These are phyloP conservation scores for Paratilapia polleni DNA, from an alignment of 2,113 vertebrate species.

Conservation along the genomic window DNA sequence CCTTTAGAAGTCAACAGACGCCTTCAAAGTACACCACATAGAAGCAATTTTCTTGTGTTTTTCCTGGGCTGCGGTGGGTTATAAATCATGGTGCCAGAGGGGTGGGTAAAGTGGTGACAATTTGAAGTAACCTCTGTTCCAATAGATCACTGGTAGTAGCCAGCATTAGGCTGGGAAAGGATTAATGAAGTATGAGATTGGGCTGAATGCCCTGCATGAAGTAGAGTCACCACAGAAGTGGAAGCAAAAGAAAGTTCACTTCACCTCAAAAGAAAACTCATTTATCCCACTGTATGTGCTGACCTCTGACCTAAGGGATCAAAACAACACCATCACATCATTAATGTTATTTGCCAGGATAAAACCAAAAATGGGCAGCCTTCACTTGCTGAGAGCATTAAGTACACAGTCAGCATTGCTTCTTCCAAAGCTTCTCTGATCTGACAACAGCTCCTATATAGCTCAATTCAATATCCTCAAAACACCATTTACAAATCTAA, in stretches of 20 bases:
- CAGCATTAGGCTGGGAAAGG: conserved; percentile 61
- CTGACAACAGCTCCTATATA: background rate
- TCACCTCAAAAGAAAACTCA: conserved; percentile 24
- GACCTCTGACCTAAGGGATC: conserved; percentile 1
- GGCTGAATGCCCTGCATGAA: conserved; percentile 31
- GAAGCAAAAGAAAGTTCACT: conserved; percentile 18
- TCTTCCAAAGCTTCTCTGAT: conserved; percentile 6
- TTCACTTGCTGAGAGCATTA: conserved; percentile 2
- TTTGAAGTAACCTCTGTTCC: conserved; percentile 63
- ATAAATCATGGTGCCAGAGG: conserved; percentile 72
- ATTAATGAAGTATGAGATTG: conserved; percentile 75
- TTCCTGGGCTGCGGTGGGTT: conserved; percentile 44
- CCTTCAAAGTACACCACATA: conserved; percentile 50
- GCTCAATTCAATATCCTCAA: background rate
- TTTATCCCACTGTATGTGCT: background rate
- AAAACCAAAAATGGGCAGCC: background rate
- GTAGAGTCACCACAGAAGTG: conserved; percentile 17
- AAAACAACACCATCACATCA: conserved; percentile 17
- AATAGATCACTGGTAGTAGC: conserved; percentile 58
- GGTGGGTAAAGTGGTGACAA: conserved; percentile 56
- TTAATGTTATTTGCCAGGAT: conserved; percentile 6
- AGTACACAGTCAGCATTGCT: background rate
- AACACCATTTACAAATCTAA: conserved; percentile 49
- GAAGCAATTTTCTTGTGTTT: conserved; percentile 66
- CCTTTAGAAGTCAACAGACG: conserved; percentile 50